Base-by-base conservation (phyloP, 2,888 invertebrate genomes). In the Dascillus cervinus region DNA sequence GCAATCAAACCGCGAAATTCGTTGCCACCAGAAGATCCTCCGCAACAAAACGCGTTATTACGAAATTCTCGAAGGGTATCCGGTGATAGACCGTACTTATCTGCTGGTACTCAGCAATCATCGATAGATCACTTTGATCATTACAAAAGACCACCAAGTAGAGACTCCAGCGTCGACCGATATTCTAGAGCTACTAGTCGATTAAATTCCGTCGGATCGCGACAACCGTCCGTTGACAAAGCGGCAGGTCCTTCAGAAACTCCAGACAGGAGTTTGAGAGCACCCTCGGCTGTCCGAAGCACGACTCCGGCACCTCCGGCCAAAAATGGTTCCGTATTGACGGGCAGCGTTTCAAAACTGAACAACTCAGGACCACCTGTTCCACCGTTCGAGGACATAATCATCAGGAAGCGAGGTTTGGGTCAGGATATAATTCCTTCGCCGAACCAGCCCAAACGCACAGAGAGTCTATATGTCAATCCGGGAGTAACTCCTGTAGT, bases 61-160 rank as follows among this genome's bases (percentile, higher is more conserved):
- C 64, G 77, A 47, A 68, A 65, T 43, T 74, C 74, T 13, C 61
- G 69, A 45, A 67, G 70, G 41, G 61, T 67, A 10, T 62, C 62
- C 4, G 61, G 58, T 34, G 65, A 60, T 42, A 68, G 56, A 49
- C 66, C 57, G 15, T 77, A 62, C 58, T 45, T 66, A 28, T 53
- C 53, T 12, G 37, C 39, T 11, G 55, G 58, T 10, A 75, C 71
- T 38, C 68, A 65, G 44, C 73, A 81, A 66, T 73, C 84, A 6
- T 83, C 86, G 49, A 87, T 87, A 56, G 90, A 91, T 64, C 87
- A 89, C 56, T 89, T 91, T 60, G 94, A 94, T 64, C 94, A 95
- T 60, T 95, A 95, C 64, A 88, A 89, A 64, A 73, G 87, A 60
- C 88, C 90, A 29, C 88, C 89, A 1, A 89, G 89, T 67, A 72